Base-by-base conservation (phyloP, 2,113 vertebrate genomes). In the Percopsis transmontana region DNA sequence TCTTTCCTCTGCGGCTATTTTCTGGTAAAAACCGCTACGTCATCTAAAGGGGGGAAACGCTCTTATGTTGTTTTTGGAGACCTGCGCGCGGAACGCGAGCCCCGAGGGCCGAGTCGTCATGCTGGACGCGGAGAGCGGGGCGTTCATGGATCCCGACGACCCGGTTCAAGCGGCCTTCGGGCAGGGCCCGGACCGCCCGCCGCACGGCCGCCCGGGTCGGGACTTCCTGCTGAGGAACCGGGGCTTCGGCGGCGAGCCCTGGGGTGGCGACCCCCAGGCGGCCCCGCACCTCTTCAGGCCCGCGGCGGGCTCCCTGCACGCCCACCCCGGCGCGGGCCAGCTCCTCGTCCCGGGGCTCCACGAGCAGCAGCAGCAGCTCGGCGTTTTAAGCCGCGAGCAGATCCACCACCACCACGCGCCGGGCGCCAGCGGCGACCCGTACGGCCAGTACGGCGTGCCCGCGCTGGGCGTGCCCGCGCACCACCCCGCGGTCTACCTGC, bases 221-320 rank as follows among this genome's bases (percentile, higher is more conserved):
- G 95, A 96, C 89, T 95, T 96, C 77, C 85, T 96, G 74, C 92
- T 95, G 79, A 93, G 95, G 69, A 93, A 93, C 82, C 91, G 94
- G 11, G 94, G 94, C 74, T 95, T 95, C 80, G 92, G 91, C 39
- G 11, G 90, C 91, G n/a, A 84, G 90, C 53, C 85, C 92, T 0
- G 91, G 89, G 8, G 3, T 9, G 90, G 91, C 44, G 91, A 93
- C 39, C 94, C 94, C 81, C 94, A 94, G 47, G 91, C 92, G 47
- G 91, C 92, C 39, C 94, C 94, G 81, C 93, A 94, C 42, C 91
- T 94, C 47, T 94, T 95, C 76, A 92, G 90, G 27, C 89, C 93
- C 8, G 88, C 92, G 20, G 89, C 90, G 1, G 89, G 92, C 55
- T 81, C 91, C 82, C 89, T 94, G 13, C 65, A 58, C 24, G 93